Percentiles rank a stretch among this genome's conserved stretches.
phyloP scores from a whole-genome alignment of 2,888 invertebrate species.

The Doris montereyensis region DNA sequence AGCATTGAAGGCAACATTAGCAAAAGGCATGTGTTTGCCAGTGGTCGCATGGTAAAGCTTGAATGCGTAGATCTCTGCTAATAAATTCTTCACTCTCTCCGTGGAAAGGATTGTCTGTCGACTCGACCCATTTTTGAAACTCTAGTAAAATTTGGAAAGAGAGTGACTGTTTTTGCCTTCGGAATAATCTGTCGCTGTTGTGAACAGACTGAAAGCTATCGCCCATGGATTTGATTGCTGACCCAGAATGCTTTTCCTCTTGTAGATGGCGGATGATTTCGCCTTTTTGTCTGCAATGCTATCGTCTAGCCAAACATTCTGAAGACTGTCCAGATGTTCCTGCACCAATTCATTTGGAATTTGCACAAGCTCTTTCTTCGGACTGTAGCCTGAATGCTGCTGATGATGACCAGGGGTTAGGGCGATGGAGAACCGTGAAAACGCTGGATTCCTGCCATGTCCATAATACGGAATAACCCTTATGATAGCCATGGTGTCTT shows the following conservation, averaged over 20 bases:
- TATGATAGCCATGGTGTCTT: no score
- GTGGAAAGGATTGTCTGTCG: constrained; percentile 26
- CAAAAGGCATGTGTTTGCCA: constrained; percentile 53
- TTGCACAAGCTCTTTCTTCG: no score
- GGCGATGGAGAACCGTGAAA: no score
- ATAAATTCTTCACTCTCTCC: constrained; percentile 42
- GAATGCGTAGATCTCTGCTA: constrained; percentile 49
- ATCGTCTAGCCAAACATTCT: constrained; percentile 31
- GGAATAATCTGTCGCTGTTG: constrained; percentile 30
- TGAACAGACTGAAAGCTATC: constrained; percentile 34
- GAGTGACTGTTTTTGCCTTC: constrained; percentile 52
- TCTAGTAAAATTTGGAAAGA: constrained; percentile 54
- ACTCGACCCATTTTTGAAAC: constrained; percentile 52
- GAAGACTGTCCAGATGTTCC: constrained; percentile 7
- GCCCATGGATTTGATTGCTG: constrained; percentile 42
- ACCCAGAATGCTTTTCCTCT: not conserved
- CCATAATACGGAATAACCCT: no score
- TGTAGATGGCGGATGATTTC: constrained; percentile 25
- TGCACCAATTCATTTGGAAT: constrained; percentile 32
- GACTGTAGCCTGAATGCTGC: no score
- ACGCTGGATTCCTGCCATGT: no score
- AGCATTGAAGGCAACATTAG: constrained; percentile 55
- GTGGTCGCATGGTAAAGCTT: constrained; percentile 51
- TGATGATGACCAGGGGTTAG: no score
- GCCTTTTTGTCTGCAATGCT: constrained; percentile 14